Evolutionary conservation across 1,140 invertebrate species (phyloP), one percentile per base, ranked within the genome.

Genomic region (Drosophila bifasciata): DNA sequence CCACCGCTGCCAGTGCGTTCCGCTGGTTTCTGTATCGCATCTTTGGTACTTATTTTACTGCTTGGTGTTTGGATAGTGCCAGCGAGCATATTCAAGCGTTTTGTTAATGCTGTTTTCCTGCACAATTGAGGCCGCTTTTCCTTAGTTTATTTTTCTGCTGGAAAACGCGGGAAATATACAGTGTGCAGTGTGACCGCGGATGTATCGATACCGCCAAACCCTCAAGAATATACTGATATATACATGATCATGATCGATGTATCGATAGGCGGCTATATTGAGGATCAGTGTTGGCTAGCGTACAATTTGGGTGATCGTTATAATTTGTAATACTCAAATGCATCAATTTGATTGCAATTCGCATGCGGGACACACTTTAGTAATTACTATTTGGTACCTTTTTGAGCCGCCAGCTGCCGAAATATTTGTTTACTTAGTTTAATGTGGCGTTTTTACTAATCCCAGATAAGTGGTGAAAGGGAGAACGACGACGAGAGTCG

Each of bases 361-460:
- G 32, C 32, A 36, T 11, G 32, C 32, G 23, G 23, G 32, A 36
- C 32, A 13, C 32, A 36, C 32, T 36, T 36, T 36, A 36, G 32
- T 36, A 36, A 36, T 36, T 36, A 36, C 32, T 13, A 13, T 36
- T 13, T 6, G 13, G 4, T 36, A 36, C 32, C 32, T 36, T 13
- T 32, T 36, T 36, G 32, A 36, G 32, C 23, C 6, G 11, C 32
- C 32, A 36, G 32, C 32, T 13, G 11, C 32, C 11, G n/a, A 36
- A 36, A 21, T 56, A 55, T 63, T 61, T 81, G 79, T 74, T 83
- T 77, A 77, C 73, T 67, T 76, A 74, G 74, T 74, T 81, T 69
- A 81, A 81, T 81, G 79, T 77, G 73, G 48, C 79, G 81, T 77
- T 66, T 81, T 81, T 83, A 64, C 62, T 81, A 81, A 81, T 83